Percentiles rank a stretch among this genome's conserved stretches.
These are phyloP conservation scores for Elephas maximus DNA, from an alignment of 2,113 vertebrate genomes.

Conservation along the genomic window DNA sequence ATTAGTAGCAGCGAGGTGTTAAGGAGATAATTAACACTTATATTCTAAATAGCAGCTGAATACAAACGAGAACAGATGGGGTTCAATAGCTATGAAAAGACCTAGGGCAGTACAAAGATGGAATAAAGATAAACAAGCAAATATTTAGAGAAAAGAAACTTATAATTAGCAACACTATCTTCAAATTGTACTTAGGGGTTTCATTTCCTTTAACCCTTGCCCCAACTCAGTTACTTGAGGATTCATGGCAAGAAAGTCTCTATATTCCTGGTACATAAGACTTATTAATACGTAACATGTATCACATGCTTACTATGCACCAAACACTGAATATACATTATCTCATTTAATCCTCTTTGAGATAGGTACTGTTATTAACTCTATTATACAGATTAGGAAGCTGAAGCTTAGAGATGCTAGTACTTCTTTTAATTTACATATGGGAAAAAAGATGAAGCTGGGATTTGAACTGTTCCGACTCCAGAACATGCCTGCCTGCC, in stretches of 20 bases:
- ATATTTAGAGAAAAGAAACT: conserved; percentile 69
- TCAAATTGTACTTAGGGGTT: neutral
- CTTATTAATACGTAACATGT: neutral
- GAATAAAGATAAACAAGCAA: conserved; percentile 75
- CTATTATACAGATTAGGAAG: neutral
- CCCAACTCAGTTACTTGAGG: conserved; percentile 37
- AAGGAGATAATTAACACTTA: conserved; percentile 84
- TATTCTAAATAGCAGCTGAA: conserved; percentile 77
- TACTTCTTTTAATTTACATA: neutral
- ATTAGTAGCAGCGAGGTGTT: conserved; percentile 80
- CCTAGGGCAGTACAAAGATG: conserved; percentile 66
- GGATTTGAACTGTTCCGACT: neutral
- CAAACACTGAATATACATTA: neutral
- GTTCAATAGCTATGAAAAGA: conserved; percentile 79
- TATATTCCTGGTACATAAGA: neutral
- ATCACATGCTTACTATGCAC: neutral
- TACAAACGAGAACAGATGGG: conserved; percentile 83
- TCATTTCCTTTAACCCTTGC: conserved; percentile 46
- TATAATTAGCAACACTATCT: conserved; percentile 50
- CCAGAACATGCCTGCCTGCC: neutral
- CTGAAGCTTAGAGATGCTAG: neutral
- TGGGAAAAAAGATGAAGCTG: neutral
- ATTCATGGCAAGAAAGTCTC: neutral
- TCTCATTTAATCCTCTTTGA: conserved; percentile 36
- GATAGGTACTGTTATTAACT: neutral